Percentiles rank a stretch among this genome's conserved stretches.
phyloP scores from a whole-genome alignment of 2,113 vertebrate species.

The Corythornis vintsioides region DNA sequence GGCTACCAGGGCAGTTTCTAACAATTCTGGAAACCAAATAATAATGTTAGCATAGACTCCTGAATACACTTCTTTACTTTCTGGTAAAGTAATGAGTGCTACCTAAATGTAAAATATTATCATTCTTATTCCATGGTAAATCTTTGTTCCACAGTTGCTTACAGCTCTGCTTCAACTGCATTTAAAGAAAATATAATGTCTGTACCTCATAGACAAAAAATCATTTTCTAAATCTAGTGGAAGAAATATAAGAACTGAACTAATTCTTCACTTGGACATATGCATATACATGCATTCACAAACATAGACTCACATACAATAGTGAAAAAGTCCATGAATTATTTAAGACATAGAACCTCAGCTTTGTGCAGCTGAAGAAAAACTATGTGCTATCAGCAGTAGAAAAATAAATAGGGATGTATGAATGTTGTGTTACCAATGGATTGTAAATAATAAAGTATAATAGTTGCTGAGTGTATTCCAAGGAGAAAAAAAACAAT shows the following conservation, averaged over 20 bases:
- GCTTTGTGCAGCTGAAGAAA: background rate
- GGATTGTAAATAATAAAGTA: constrained; percentile 31
- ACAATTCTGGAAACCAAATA: background rate
- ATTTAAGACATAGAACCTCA: background rate
- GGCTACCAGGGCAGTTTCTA: background rate
- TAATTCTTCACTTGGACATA: background rate
- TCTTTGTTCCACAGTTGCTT: background rate
- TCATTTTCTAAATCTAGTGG: background rate
- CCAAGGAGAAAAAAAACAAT: constrained; percentile 21
- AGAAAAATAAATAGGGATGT: constrained; percentile 7
- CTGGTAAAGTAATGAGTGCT: background rate
- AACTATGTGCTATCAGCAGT: background rate
- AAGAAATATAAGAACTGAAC: background rate
- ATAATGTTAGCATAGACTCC: background rate
- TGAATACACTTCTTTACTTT: background rate
- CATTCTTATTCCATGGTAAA: background rate
- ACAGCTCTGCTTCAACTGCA: background rate
- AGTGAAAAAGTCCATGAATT: background rate
- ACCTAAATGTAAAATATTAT: background rate
- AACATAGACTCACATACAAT: background rate
- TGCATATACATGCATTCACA: background rate
- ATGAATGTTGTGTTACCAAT: background rate
- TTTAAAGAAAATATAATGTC: background rate
- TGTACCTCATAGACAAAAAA: background rate
- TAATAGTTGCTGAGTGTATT: background rate